These are phyloP conservation scores for Plestiodon gilberti DNA, from an alignment of 2,113 vertebrate species.

Conservation along the genomic window DNA sequence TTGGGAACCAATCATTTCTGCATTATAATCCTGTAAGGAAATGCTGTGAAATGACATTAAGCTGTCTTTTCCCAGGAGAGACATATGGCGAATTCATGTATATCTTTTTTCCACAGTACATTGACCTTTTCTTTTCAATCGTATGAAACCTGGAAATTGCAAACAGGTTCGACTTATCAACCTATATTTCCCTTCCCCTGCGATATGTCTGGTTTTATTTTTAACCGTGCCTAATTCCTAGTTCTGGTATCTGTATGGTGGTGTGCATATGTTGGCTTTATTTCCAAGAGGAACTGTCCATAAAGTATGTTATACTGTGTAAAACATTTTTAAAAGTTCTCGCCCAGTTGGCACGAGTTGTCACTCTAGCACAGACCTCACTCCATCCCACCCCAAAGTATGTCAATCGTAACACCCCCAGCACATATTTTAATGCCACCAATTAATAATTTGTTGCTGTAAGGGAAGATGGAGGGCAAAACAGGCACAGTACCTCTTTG, in stretches of 20 bases:
- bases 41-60: not conserved
- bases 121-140: not conserved
- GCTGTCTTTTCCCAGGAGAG: not conserved
- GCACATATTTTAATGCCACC: not conserved
- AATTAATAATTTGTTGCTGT: too few relatives aligned
- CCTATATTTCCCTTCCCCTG: not conserved
- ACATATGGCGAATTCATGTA: not conserved
- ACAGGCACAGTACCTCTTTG: not conserved
- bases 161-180: not conserved
- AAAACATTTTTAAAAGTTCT: not conserved
- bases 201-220: not conserved
- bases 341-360: not conserved
- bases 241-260: not conserved
- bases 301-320: not conserved
- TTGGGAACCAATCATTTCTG: slow-evolving; percentile 18
- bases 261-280: not conserved
- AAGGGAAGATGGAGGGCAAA: too few relatives aligned
- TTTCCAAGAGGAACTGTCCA: not conserved
- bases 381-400: not conserved
- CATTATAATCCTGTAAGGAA: slow-evolving; percentile 38
- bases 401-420: not conserved
- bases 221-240: not conserved
- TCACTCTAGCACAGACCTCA: not conserved
- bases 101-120: too few relatives aligned
- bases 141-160: not conserved